Conservation (phyloP, 2,113 vertebrate species). For the Salvelinus alpinus region DNA sequence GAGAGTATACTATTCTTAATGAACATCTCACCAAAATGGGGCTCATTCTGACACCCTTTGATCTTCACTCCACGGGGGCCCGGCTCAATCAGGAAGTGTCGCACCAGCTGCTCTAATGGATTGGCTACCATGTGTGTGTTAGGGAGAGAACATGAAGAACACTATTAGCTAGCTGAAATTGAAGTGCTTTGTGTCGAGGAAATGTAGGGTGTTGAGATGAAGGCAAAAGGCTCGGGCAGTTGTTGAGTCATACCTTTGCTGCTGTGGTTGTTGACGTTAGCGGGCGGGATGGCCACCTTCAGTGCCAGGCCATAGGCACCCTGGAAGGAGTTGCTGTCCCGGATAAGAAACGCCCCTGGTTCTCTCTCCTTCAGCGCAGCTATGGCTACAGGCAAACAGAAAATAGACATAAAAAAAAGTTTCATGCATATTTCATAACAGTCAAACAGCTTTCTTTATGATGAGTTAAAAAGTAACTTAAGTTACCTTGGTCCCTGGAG, state of each 20-base stretch:
- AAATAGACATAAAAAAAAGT: constrained; percentile 1
- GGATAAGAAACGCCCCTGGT: constrained; percentile 86
- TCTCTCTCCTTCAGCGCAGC: constrained; percentile 84
- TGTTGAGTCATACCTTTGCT: constrained; percentile 75
- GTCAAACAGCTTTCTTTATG: neutral
- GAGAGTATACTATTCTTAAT: neutral
- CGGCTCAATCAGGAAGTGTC: constrained; percentile 91
- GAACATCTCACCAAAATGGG: constrained; percentile 81
- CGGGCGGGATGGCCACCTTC: constrained; percentile 86
- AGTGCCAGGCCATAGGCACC: constrained; percentile 91
- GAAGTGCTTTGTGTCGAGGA: neutral
- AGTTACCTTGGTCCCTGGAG: constrained; percentile 88
- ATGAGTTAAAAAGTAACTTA: neutral
- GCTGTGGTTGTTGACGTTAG: constrained; percentile 76
- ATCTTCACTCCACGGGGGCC: constrained; percentile 90
- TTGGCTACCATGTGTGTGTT: constrained; percentile 64
- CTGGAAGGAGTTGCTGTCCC: constrained; percentile 92
- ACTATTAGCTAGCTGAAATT: neutral
- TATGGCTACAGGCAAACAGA: constrained; percentile 73
- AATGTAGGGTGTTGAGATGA: constrained; percentile 15
- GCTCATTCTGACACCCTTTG: constrained; percentile 90
- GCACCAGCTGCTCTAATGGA: constrained; percentile 86
- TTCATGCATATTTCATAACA: neutral
- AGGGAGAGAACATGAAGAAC: neutral
- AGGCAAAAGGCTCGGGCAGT: neutral